phyloP scores from a whole-genome alignment of 2,113 vertebrate species.

The Coptodon rendalli region DNA sequence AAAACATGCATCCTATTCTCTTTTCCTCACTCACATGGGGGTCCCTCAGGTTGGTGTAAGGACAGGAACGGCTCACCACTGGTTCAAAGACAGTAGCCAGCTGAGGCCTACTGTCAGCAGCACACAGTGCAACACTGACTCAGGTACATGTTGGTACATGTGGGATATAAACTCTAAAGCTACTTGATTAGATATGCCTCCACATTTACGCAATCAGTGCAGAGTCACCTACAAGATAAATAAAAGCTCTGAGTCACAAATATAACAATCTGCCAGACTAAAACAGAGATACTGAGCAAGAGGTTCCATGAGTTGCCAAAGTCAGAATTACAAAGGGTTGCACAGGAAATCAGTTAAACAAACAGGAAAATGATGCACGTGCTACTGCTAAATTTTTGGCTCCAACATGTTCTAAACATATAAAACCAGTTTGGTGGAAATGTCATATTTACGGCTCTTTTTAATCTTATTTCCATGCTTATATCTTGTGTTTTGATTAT shows the following conservation, averaged over 20 bases:
- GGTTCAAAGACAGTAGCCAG: neutral
- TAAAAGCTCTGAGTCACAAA: constrained; percentile 33
- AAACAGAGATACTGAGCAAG: neutral
- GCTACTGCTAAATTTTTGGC: neutral
- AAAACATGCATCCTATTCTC: neutral
- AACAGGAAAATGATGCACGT: neutral
- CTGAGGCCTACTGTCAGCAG: neutral
- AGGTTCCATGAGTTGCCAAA: neutral
- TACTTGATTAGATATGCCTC: constrained; percentile 31
- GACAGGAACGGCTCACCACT: neutral
- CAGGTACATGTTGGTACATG: neutral
- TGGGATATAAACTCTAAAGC: constrained; percentile 14
- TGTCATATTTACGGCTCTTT: neutral
- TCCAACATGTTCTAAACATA: neutral
- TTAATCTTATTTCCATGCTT: neutral
- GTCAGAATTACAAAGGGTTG: neutral
- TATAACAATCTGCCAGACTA: neutral
- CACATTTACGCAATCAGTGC: constrained; percentile 23
- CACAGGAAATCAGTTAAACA: neutral
- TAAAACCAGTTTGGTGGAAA: neutral
- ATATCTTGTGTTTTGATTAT: neutral
- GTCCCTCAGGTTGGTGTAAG: neutral
- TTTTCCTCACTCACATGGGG: neutral
- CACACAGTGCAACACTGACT: neutral
- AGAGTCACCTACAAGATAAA: constrained; percentile 1